These are phyloP conservation scores for Plagodis dolabraria DNA, from an alignment of 2,888 invertebrate species.

Conservation along the genomic window DNA sequence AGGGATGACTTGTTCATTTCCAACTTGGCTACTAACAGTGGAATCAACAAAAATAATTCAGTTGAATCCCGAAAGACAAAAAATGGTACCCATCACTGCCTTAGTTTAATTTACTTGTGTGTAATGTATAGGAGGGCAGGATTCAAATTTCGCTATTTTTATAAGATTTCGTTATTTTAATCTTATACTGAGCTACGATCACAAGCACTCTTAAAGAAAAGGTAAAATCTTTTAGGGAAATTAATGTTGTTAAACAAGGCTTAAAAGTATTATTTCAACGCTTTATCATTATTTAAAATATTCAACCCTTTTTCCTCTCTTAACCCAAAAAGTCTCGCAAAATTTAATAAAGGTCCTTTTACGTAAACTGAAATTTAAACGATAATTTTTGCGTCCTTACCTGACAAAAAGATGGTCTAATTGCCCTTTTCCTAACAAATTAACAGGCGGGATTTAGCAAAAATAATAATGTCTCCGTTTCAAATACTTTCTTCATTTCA, in stretches of 20 bases:
- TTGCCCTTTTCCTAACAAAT: constrained; percentile 56
- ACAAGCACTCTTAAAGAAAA: background rate
- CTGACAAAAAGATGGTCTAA: constrained; percentile 57
- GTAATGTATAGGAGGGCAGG: no score
- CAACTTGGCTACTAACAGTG: constrained; percentile 45
- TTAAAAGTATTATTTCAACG: constrained; percentile 26
- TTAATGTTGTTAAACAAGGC: constrained; percentile 24
- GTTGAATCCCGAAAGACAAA: no score
- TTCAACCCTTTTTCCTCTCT: constrained; percentile 60
- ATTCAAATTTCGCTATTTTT: no score
- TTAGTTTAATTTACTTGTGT: no score
- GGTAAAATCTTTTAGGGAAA: constrained; percentile 14
- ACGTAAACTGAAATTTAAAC: constrained; percentile 60
- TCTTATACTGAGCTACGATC: no score
- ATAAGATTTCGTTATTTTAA: no score
- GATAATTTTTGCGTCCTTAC: constrained; percentile 57
- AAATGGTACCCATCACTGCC: no score
- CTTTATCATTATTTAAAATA: constrained; percentile 53
- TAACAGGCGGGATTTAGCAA: constrained; percentile 43
- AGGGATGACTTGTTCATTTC: constrained; percentile 56
- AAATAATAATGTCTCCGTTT: constrained; percentile 27
- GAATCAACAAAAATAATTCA: constrained; percentile 37
- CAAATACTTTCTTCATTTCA: constrained; percentile 26
- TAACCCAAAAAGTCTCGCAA: constrained; percentile 58
- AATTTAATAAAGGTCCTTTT: constrained; percentile 61